Percentiles rank a stretch among this genome's conserved stretches.
Evolutionary conservation across 2,888 invertebrate species (phyloP).

Genomic region (Drosophila mayaguana): DNA sequence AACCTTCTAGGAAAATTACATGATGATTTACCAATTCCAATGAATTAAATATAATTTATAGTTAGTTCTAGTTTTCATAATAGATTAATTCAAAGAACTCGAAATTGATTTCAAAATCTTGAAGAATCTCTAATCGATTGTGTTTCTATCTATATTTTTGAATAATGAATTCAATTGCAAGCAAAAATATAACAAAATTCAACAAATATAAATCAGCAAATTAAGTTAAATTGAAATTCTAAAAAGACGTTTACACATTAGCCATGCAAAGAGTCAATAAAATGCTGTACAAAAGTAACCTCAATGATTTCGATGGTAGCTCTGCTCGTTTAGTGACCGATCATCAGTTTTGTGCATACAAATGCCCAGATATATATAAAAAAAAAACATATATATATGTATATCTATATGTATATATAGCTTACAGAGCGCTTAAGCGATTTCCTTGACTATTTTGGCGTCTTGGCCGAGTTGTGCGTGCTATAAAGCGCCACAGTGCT

Average conservation of each 20-base stretch:
- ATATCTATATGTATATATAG: neutral
- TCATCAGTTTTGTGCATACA: slow-evolving; percentile 60
- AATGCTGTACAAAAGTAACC: slow-evolving; percentile 34
- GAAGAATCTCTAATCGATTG: no score
- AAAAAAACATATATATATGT: neutral
- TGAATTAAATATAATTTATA: no score
- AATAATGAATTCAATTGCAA: no score
- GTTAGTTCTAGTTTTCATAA: no score
- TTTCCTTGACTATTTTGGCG: slow-evolving; percentile 62
- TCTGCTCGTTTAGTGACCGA: slow-evolving; percentile 40
- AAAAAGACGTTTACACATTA: slow-evolving; percentile 12
- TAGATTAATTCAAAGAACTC: no score
- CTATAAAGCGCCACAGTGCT: slow-evolving; percentile 57
- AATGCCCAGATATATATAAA: slow-evolving; percentile 28
- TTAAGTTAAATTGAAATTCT: slow-evolving; percentile 40
- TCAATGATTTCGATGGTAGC: slow-evolving; percentile 38
- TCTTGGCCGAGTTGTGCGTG: slow-evolving; percentile 68
- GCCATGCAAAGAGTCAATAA: slow-evolving; percentile 40
- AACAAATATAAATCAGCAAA: neutral
- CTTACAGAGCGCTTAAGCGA: slow-evolving; percentile 32
- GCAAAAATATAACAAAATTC: neutral
- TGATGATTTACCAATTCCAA: no score
- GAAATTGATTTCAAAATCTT: no score
- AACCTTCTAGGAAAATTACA: no score
- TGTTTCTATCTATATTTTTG: no score